Base-by-base conservation (phyloP, 2,888 invertebrate species). In the Drosophila paracracens region DNA sequence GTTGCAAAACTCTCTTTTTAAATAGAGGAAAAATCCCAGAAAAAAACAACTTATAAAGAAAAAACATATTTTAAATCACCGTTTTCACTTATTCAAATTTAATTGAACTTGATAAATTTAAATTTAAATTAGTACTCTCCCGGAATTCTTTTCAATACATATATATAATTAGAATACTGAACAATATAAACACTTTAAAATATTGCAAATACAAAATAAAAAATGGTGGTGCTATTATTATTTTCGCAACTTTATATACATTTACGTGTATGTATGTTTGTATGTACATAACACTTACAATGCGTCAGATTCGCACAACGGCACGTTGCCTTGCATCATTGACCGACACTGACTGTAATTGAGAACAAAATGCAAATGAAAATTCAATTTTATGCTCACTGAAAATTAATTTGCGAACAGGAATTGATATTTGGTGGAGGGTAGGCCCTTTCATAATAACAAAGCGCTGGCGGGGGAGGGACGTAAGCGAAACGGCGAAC, bases 271-370 rank as follows among this genome's bases (percentile, higher is more conserved):
- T 16, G 7, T 46, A 7, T 43, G 7, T 31, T 3, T 13, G 8
- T 31, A 25, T 16, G 13, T 27, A 50, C n/a, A 31, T 36, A 11
- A 16, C 16, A 53, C 25, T 53, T 29, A 31, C 27, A 38, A 33
- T 33, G 67, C 36, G 5, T 35, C 8, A 48, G 38, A 65, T 33
- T 73, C 13, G 35, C 31, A 33, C 21, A 56, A 33, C 11, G 62
- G 62, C 70, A 77, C 79, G 79, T 70, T 54, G 46, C 48, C 52
- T 54, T 75, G 57, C 71, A 50, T 29, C 58, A 67, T 46, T 46
- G 25, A 46, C 25, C 4, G 46, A 33, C 29, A 40, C 64, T 57
- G 56, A 6, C 52, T 40, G 43, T 38, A 65, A 74, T 74, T 70
- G 70, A 76, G 65, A 79, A 77, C 59, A 46, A 57, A 51, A 29